Conservation (phyloP, 2,888 invertebrate species). For the Ennomos fuscantarius region DNA sequence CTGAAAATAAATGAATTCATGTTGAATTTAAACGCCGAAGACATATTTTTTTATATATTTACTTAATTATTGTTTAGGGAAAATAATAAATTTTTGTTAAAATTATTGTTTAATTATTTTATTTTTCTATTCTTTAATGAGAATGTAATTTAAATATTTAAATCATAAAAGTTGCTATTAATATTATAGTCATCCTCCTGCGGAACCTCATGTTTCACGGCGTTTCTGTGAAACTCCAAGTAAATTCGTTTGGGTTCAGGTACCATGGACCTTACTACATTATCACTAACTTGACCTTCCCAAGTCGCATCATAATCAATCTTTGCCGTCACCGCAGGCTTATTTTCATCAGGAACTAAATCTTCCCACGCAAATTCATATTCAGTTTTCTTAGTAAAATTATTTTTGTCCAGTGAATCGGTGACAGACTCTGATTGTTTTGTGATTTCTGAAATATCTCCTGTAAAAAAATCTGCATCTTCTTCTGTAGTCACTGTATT, state of each 20-base stretch:
- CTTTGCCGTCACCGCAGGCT: background rate
- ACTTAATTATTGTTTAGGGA: too few species aligned
- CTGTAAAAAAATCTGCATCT: constrained; percentile 3
- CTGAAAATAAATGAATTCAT: constrained; percentile 59
- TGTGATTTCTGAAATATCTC: constrained; percentile 1
- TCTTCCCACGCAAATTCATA: constrained; percentile 29
- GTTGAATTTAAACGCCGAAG: too few species aligned
- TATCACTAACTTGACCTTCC: constrained; percentile 35
- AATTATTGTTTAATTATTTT: too few species aligned
- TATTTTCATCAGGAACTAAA: constrained; percentile 1
- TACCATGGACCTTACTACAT: constrained; percentile 48
- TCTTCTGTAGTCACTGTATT: background rate
- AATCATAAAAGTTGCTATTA: constrained; percentile 50
- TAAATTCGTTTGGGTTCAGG: constrained; percentile 57
- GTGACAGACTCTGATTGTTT: background rate
- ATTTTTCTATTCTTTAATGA: background rate
- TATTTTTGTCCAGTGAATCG: background rate
- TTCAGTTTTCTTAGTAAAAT: constrained; percentile 3
- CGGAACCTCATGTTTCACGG: constrained; percentile 56
- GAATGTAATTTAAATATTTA: constrained; percentile 4
- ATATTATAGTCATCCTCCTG: constrained; percentile 54
- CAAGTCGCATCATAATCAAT: constrained; percentile 14
- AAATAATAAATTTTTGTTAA: too few species aligned
- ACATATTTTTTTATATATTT: too few species aligned
- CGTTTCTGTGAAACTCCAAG: constrained; percentile 59